Evolutionary conservation across 2,888 invertebrate species (phyloP), one percentile per base, ranked within the genome.

Genomic region (Chalcosyrphus nemorum): DNA sequence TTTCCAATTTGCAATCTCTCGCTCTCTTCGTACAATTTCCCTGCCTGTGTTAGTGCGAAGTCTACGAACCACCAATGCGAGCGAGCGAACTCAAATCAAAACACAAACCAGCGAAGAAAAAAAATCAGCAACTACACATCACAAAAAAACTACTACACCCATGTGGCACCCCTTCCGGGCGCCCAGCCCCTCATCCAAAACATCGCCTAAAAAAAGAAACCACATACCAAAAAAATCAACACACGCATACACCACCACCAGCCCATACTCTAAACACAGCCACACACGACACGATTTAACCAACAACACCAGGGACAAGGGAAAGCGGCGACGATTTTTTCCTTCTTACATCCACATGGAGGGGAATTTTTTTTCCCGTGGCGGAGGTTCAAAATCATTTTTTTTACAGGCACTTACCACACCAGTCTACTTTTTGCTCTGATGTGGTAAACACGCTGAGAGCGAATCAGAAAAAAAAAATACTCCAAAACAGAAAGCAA

Each of bases 351-450:
- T 63, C 61, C 72, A 72, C 54, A 68, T 70, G 78, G 78, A 84
- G 84, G 84, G 84, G 84, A 84, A 84, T 74, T 84, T 84, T 72
- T 71, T 77, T 74, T 43, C n/a, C 61, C 61, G 70, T 74, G 80
- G 80, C 80, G 27, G 84, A 84, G 84, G 80, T 80, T 84, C 80
- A 80, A 84, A 84, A 84, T 50, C 61, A 87, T 89, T 90, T 91
- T 91, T 89, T 91, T 91, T 91, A 87, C 87, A 87, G 87, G 86
- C 87, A 87, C 86, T 86, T 86, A 81, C 86, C 87, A 86, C 87
- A 88, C 87, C 90, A 91, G 90, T 91, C 89, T 88, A 90, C 89
- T 91, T 91, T 91, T 90, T 90, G 90, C 90, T 89, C 89, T 88
- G 89, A 87, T 87, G 86, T 88, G 87, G 87, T 88, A 87, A 88